Conservation (phyloP, 1,140 invertebrate genomes). For the Maconellicoccus hirsutus region DNA sequence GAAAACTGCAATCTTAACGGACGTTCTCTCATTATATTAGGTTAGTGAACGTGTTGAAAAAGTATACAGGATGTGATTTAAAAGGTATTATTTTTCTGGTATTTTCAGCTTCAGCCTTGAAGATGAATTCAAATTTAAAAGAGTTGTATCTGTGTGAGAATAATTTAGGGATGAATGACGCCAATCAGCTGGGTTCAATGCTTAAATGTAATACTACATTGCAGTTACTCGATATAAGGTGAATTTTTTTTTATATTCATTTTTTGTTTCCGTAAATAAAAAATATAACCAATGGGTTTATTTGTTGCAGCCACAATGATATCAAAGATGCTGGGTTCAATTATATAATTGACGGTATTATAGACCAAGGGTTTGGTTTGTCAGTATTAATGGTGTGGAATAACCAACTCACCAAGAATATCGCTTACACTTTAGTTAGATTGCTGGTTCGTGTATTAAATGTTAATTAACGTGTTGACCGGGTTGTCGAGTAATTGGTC, state of each 20-base stretch:
- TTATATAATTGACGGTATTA: conserved; percentile 58
- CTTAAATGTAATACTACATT: conserved; percentile 54
- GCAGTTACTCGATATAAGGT: conserved; percentile 63
- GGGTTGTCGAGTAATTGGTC: not conserved
- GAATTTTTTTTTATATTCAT: conserved; percentile 26
- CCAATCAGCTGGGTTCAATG: conserved; percentile 58
- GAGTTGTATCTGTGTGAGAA: conserved; percentile 78
- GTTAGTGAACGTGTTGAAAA: conserved; percentile 36
- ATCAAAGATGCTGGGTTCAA: conserved; percentile 59
- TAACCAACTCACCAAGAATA: conserved; percentile 65
- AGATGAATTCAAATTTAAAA: conserved; percentile 61
- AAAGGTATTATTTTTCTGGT: not conserved
- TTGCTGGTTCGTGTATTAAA: conserved; percentile 44
- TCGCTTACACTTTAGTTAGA: conserved; percentile 48
- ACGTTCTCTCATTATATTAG: conserved; percentile 49
- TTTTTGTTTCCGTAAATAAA: not conserved
- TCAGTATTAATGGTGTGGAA: conserved; percentile 72
- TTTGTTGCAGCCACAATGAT: conserved; percentile 50
- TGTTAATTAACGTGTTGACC: conserved; percentile 20
- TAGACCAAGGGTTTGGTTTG: conserved; percentile 57
- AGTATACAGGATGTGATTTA: not conserved
- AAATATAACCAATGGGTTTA: not conserved
- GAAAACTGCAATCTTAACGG: conserved; percentile 59
- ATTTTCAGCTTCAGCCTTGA: conserved; percentile 59
- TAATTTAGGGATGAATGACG: conserved; percentile 57